Percentiles rank a stretch among this genome's conserved stretches.
These are phyloP conservation scores for Anthophora plumipes DNA, from an alignment of 2,888 invertebrate genomes.

Conservation along the genomic window DNA sequence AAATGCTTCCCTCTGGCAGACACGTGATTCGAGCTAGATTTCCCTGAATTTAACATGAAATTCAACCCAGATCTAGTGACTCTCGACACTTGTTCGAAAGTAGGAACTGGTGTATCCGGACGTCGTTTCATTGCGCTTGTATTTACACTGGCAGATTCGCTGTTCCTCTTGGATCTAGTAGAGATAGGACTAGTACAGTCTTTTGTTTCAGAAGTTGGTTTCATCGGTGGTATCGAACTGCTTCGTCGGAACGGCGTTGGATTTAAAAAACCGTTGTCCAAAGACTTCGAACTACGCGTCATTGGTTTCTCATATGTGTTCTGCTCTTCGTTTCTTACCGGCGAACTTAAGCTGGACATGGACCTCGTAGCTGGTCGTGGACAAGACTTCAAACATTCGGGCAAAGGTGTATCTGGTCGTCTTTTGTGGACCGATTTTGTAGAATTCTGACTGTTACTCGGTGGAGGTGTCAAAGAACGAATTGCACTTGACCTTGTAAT, in stretches of 20 bases:
- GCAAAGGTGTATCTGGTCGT: slow-evolving; percentile 78
- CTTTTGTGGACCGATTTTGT: slow-evolving; percentile 54
- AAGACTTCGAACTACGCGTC: slow-evolving; percentile 68
- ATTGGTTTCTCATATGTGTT: slow-evolving; percentile 62
- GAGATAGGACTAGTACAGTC: slow-evolving; percentile 22
- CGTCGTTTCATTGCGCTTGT: slow-evolving; percentile 63
- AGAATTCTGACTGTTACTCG: slow-evolving; percentile 24
- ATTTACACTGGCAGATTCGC: slow-evolving; percentile 23
- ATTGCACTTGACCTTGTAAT: slow-evolving; percentile 63
- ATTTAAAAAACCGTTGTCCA: slow-evolving; percentile 76
- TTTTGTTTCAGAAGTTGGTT: slow-evolving; percentile 41
- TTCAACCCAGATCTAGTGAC: slow-evolving; percentile 64
- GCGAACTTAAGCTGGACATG: slow-evolving; percentile 34
- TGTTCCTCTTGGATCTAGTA: slow-evolving; percentile 35
- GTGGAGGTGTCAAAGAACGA: slow-evolving; percentile 50
- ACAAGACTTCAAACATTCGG: slow-evolving; percentile 54
- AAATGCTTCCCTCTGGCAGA: slow-evolving; percentile 25
- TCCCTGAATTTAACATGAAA: slow-evolving; percentile 49
- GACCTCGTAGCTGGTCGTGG: slow-evolving; percentile 70
- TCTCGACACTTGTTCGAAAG: slow-evolving; percentile 59
- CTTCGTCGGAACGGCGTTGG: slow-evolving; percentile 64
- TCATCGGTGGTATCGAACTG: slow-evolving; percentile 65
- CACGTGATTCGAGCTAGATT: slow-evolving; percentile 30
- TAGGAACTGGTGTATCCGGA: slow-evolving; percentile 80
- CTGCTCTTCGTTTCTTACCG: slow-evolving; percentile 47